Evolutionary conservation across 2,888 invertebrate species (phyloP).

Genomic region (Yponomeuta plumbellus): DNA sequence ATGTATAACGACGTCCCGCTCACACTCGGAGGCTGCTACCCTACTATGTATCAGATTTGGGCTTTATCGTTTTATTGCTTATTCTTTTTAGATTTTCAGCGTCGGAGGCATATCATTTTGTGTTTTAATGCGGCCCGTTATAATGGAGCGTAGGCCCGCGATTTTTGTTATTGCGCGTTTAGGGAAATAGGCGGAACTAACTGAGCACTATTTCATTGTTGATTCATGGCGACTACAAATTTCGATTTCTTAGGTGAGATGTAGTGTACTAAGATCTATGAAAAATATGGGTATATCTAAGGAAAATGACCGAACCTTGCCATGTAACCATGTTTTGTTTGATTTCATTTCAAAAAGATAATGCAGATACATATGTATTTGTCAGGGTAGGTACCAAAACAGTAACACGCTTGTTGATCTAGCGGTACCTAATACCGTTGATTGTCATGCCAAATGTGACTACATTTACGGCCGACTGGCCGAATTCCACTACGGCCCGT

Average conservation of each 20-base stretch:
- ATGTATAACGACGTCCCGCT: slow-evolving; percentile 62
- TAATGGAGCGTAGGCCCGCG: slow-evolving; percentile 62
- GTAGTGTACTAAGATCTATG: not conserved
- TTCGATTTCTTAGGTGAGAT: slow-evolving; percentile 24
- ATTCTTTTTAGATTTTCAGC: slow-evolving; percentile 77
- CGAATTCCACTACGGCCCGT: too few relatives aligned
- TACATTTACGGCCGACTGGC: too few relatives aligned
- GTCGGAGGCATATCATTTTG: slow-evolving; percentile 75
- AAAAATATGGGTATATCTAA: not conserved
- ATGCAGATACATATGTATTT: too few relatives aligned
- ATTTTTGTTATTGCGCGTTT: slow-evolving; percentile 66
- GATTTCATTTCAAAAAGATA: too few relatives aligned
- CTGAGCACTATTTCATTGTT: slow-evolving; percentile 51
- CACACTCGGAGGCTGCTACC: slow-evolving; percentile 66
- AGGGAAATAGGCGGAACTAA: slow-evolving; percentile 64
- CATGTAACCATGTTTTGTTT: too few relatives aligned
- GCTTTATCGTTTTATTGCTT: slow-evolving; percentile 77
- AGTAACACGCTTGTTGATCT: too few relatives aligned
- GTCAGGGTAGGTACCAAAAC: too few relatives aligned
- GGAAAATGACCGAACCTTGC: too few relatives aligned
- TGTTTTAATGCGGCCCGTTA: slow-evolving; percentile 73
- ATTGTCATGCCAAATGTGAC: too few relatives aligned
- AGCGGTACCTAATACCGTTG: too few relatives aligned
- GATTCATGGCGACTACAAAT: slow-evolving; percentile 27
- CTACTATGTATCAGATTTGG: slow-evolving; percentile 77